Evolutionary conservation across 2,797 vertebrate species (phyloP).

Genomic region (Sciurus carolinensis): DNA sequence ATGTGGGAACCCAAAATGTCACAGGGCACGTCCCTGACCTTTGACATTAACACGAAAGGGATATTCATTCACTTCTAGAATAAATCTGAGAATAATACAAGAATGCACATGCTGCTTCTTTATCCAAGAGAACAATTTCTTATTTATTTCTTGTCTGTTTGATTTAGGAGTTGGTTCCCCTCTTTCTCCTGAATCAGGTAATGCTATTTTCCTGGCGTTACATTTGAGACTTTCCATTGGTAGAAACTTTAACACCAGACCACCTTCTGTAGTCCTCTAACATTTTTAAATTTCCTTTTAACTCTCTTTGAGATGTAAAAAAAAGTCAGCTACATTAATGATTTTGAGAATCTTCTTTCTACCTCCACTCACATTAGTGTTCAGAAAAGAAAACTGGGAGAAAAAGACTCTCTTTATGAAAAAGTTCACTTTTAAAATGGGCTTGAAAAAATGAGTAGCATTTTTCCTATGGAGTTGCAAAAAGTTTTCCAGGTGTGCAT

Average conservation of each 20-base stretch:
- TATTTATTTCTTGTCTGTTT: constrained; percentile 26
- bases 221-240: not conserved
- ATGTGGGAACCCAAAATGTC: constrained; percentile 18
- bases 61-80: constrained; percentile 50
- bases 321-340: not conserved
- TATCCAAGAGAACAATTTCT: not conserved
- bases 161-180: not conserved
- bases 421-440: constrained; percentile 32
- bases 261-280: not conserved
- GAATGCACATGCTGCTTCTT: not conserved
- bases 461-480: not conserved
- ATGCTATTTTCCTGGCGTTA: not conserved
- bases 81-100: constrained; percentile 23
- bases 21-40: constrained; percentile 20
- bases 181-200: not conserved
- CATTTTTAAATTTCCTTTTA: not conserved
- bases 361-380: not conserved
- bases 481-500: not conserved
- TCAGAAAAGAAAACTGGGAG: not conserved
- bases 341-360: not conserved
- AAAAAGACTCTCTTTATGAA: not conserved
- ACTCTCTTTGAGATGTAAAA: not conserved
- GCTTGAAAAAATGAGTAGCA: not conserved
- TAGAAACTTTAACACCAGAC: not conserved
- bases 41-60: constrained; percentile 33